Evolutionary conservation across 1,140 invertebrate species (phyloP), one percentile per base, ranked within the genome.

Genomic region (Drosophila sturtevanti): DNA sequence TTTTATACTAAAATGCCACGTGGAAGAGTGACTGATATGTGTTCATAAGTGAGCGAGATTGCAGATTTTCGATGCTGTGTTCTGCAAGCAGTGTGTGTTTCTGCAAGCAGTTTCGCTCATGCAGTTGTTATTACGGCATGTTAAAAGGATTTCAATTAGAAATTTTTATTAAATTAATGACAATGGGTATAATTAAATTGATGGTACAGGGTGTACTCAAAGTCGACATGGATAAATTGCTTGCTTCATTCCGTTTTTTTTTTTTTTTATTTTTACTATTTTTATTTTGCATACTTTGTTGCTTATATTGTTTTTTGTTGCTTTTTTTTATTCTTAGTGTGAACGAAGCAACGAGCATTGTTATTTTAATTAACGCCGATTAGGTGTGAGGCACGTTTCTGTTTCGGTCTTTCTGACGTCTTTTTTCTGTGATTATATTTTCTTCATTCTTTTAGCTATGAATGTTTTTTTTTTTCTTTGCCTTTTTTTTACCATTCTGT

Each of bases 361-460:
- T 79, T 79, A 79, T 79, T 79, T 79, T 79, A 79, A 79, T 79
- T 80, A 80, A 58, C 48, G 41, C 34, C 77, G 66, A 79, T 79
- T 79, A 65, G 77, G 70, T 79, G 65, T 58, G 77, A 79, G 68
- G 77, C 77, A 79, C 77, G 77, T 79, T 79, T 79, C 66, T 64
- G 61, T 61, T 51, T 27, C 73, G 65, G 71, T 68, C 48, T 71
- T 51, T 62, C 77, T 51, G 35, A 79, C 71, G 71, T 68, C 48
- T 71, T 58, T 62, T 77, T 66, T 66, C 64, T 77, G 63, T 77
- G 12, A 24, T n/a, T 38, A 38, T 38, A 38, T 38, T 38, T 38
- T 38, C 3, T 38, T 48, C 5, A 11, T 48, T 48, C 16, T 48
- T 48, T 48, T 10, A 11, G 41, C 22, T 54, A 24, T 54, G 18